Evolutionary conservation across 1,140 invertebrate genomes (phyloP).

Genomic region (Heterodera schachtii): DNA sequence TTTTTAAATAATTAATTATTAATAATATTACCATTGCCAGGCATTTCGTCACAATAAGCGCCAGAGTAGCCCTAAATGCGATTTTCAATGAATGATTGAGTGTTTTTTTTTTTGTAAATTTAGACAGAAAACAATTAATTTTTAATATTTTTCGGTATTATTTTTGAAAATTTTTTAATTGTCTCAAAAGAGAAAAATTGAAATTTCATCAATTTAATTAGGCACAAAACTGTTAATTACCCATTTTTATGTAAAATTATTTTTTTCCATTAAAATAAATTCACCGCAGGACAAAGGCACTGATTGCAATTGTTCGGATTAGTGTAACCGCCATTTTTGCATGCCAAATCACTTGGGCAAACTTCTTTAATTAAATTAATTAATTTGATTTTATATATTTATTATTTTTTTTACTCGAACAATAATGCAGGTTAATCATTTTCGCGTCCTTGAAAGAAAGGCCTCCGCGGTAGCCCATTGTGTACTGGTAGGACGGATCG

Average conservation of each 20-base stretch:
- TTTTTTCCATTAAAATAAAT: too few species aligned
- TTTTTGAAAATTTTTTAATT: too few species aligned
- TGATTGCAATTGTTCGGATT: slow-evolving; percentile 60
- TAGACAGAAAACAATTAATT: too few species aligned
- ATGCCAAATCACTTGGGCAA: slow-evolving; percentile 45
- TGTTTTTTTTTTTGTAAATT: too few species aligned
- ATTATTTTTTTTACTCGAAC: slow-evolving; percentile 42
- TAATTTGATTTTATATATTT: not conserved
- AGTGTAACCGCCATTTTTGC: slow-evolving; percentile 60
- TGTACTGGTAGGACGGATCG: slow-evolving; percentile 58
- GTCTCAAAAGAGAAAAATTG: too few species aligned
- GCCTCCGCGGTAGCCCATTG: slow-evolving; percentile 57
- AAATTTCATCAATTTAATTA: too few species aligned
- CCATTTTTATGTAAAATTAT: too few species aligned
- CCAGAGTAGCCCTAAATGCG: slow-evolving; percentile 48
- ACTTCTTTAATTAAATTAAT: slow-evolving; percentile 31
- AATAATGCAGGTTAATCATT: slow-evolving; percentile 62
- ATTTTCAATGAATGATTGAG: too few species aligned
- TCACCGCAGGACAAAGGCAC: slow-evolving; percentile 58
- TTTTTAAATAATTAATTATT: not conserved
- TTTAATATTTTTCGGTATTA: too few species aligned
- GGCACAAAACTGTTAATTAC: too few species aligned
- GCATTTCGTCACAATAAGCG: slow-evolving; percentile 42
- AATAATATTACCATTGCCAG: slow-evolving; percentile 33
- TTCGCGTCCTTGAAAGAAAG: slow-evolving; percentile 64